A percentile compares a stretch with the other conserved stretches of the same genome.
Evolutionary conservation across 2,113 vertebrate genomes (phyloP).

Genomic region (Marmota flaviventris): DNA sequence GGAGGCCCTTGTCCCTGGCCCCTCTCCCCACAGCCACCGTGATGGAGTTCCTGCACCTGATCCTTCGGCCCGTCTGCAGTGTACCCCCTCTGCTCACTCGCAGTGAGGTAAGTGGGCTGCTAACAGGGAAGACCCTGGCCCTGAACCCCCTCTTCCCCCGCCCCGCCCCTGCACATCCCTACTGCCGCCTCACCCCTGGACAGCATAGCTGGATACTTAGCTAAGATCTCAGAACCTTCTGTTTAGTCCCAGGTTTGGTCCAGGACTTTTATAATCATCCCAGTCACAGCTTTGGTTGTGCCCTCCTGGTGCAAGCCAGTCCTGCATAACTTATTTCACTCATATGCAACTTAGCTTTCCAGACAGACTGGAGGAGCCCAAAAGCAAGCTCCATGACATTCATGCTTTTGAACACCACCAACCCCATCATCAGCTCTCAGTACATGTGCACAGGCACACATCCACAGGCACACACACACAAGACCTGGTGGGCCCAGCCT

Average conservation of each 20-base stretch:
- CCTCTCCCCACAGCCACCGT: slow-evolving; percentile 88
- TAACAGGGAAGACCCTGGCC: background rate
- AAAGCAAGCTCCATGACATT: background rate
- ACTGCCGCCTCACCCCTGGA: background rate
- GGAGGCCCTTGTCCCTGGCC: background rate
- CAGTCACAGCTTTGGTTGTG: background rate
- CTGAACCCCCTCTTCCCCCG: background rate
- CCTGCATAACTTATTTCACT: background rate
- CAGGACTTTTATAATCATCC: background rate
- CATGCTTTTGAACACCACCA: background rate
- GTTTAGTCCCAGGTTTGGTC: background rate
- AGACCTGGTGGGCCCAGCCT: background rate
- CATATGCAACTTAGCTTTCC: background rate
- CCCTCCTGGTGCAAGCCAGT: background rate
- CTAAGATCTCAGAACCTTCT: background rate
- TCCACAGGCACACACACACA: background rate
- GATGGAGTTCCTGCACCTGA: slow-evolving; percentile 92
- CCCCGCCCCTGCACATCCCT: too few species aligned
- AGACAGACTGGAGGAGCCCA: background rate
- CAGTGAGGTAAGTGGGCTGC: slow-evolving; percentile 91
- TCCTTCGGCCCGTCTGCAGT: slow-evolving; percentile 90
- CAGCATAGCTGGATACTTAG: background rate
- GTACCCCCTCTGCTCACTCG: slow-evolving; percentile 94
- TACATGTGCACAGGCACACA: too few species aligned
- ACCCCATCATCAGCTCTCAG: background rate